Evolutionary conservation across 2,113 vertebrate genomes (phyloP).

Genomic region (Scophthalmus maximus): DNA sequence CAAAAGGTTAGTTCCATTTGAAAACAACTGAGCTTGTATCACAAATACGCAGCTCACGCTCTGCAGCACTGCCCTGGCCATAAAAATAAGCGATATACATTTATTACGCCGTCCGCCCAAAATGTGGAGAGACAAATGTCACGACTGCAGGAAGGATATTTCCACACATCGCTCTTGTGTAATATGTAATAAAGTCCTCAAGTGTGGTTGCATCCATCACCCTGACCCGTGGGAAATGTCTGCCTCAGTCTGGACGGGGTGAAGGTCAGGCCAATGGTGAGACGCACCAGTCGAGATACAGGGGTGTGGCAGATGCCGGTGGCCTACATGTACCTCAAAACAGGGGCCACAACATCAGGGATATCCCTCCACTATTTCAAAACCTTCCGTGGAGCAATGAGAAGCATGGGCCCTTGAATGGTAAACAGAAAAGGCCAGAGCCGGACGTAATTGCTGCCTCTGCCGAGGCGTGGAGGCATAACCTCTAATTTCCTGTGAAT

Average conservation of each 20-base stretch:
- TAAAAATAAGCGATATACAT: conserved; percentile 55
- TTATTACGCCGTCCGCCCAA: conserved; percentile 51
- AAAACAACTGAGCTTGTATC: conserved; percentile 61
- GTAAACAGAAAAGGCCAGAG: conserved; percentile 34
- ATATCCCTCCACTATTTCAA: conserved; percentile 66
- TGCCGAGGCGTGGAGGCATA: conserved; percentile 67
- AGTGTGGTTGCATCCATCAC: conserved; percentile 58
- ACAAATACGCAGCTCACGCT: conserved; percentile 28
- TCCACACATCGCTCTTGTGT: conserved; percentile 43
- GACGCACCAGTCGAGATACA: conserved; percentile 32
- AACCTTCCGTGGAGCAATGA: conserved; percentile 40
- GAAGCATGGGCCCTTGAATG: conserved; percentile 61
- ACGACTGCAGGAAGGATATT: conserved; percentile 33
- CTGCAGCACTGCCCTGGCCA: conserved; percentile 5
- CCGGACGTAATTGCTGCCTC: conserved; percentile 75
- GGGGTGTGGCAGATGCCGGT: conserved; percentile 49
- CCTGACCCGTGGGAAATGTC: conserved; percentile 44
- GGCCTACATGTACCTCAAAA: conserved; percentile 41
- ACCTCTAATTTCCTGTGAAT: conserved; percentile 82
- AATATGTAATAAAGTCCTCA: conserved; percentile 47
- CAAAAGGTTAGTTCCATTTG: conserved; percentile 60
- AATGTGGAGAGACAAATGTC: conserved; percentile 52
- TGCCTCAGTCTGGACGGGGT: conserved; percentile 39
- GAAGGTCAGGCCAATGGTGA: conserved; percentile 59
- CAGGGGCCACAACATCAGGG: conserved; percentile 50